A percentile compares a stretch with the other conserved stretches of the same genome.
Conservation (phyloP, 2,797 vertebrate species). For the Cygnus olor region DNA sequence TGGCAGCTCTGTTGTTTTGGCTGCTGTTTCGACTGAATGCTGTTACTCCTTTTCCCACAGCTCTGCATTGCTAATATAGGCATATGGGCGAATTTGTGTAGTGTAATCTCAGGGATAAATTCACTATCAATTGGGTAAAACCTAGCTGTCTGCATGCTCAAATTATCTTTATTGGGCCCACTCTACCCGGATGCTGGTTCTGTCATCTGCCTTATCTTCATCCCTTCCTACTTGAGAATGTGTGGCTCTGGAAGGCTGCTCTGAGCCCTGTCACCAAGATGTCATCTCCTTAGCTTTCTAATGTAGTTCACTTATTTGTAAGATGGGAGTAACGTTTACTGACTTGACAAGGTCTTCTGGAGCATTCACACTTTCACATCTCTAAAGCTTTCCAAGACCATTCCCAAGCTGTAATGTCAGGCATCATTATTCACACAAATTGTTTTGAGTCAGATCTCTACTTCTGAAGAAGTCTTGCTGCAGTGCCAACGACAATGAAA, state of each 20-base stretch:
- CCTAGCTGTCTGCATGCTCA: not conserved
- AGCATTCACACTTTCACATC: not conserved
- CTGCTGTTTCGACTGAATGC: not conserved
- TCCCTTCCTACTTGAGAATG: not conserved
- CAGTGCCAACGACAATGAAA: not conserved
- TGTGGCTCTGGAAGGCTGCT: not conserved
- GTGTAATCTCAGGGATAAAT: not conserved
- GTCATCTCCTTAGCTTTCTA: not conserved
- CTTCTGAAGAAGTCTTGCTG: not conserved
- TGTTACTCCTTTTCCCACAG: not conserved
- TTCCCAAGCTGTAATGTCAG: constrained; percentile 3
- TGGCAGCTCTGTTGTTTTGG: not conserved
- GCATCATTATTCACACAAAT: constrained; percentile 15
- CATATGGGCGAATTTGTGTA: not conserved
- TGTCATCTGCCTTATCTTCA: not conserved
- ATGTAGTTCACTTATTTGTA: not conserved
- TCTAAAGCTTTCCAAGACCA: not conserved
- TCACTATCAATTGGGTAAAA: not conserved
- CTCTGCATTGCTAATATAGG: not conserved
- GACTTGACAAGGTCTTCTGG: not conserved
- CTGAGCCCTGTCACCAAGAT: not conserved
- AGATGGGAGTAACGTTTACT: not conserved
- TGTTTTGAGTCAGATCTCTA: not conserved
- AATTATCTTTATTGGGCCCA: not conserved
- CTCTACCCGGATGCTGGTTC: not conserved